Evolutionary conservation across 1,140 invertebrate species (phyloP).

Genomic region (Halyomorpha halys): DNA sequence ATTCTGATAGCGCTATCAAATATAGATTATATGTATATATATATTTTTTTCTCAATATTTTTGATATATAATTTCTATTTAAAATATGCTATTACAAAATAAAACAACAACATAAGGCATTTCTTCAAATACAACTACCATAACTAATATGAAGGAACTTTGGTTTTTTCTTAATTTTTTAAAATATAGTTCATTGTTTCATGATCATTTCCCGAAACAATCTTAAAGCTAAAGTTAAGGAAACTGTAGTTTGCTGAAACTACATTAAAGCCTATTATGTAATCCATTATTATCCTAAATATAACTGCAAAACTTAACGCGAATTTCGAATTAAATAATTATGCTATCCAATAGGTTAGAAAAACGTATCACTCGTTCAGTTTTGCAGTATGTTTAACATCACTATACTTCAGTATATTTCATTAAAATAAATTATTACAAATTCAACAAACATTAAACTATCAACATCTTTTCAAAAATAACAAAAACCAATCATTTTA

Average conservation of each 20-base stretch:
- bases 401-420: background rate
- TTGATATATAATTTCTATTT: constrained; percentile 6
- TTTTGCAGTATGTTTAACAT: background rate
- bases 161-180: constrained; percentile 3
- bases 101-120: constrained; percentile 13
- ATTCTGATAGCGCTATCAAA: constrained; percentile 11
- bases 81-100: constrained; percentile 16
- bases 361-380: background rate
- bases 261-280: constrained; percentile 14
- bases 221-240: constrained; percentile 14
- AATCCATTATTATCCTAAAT: background rate
- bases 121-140: constrained; percentile 9
- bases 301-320: background rate
- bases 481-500: too few species aligned
- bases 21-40: constrained; percentile 18
- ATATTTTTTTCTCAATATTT: constrained; percentile 9
- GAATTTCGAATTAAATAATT: background rate
- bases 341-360: background rate
- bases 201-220: background rate
- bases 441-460: background rate
- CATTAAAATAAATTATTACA: background rate
- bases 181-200: background rate
- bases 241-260: constrained; percentile 14
- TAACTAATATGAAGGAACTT: constrained; percentile 16
- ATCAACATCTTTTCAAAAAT: too few species aligned